Conservation (phyloP, 2,888 invertebrate genomes). For the Erynnis tages region DNA sequence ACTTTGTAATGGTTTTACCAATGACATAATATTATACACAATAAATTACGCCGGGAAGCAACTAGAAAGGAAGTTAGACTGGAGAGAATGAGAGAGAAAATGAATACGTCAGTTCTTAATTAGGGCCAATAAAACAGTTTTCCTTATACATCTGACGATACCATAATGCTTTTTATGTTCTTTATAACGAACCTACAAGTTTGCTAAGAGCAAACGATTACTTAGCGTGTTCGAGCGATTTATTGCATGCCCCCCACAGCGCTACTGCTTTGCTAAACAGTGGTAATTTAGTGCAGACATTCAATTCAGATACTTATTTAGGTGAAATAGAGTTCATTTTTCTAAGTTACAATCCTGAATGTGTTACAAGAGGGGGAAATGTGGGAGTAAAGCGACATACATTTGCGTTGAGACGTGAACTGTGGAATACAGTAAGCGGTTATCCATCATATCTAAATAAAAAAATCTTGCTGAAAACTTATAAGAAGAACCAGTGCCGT, state of each 20-base stretch:
- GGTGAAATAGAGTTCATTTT: background rate
- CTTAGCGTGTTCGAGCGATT: conserved; percentile 18
- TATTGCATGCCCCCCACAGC: conserved; percentile 11
- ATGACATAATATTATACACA: too few relatives aligned
- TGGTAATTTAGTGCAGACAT: conserved; percentile 3
- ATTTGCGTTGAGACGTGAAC: conserved; percentile 1
- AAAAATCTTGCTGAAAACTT: too few relatives aligned
- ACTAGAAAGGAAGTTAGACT: too few relatives aligned
- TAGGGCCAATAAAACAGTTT: background rate
- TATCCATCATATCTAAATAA: background rate
- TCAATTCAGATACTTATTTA: background rate
- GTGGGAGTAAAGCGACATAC: conserved; percentile 1
- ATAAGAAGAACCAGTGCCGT: too few relatives aligned
- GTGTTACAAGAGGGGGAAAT: background rate
- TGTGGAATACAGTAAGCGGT: background rate
- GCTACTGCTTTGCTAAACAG: conserved; percentile 5
- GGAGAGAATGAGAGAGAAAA: too few relatives aligned
- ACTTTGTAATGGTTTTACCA: too few relatives aligned
- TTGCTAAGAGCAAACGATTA: conserved; percentile 18
- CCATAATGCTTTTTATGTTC: conserved; percentile 1
- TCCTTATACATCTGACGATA: background rate
- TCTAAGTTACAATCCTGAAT: background rate
- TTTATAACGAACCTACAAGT: conserved; percentile 12
- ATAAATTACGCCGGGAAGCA: too few relatives aligned
- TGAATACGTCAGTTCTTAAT: too few relatives aligned